A percentile compares a stretch with the other conserved stretches of the same genome.
Conservation (phyloP, 1,140 invertebrate species). For the Dinothrombium tinctorium region DNA sequence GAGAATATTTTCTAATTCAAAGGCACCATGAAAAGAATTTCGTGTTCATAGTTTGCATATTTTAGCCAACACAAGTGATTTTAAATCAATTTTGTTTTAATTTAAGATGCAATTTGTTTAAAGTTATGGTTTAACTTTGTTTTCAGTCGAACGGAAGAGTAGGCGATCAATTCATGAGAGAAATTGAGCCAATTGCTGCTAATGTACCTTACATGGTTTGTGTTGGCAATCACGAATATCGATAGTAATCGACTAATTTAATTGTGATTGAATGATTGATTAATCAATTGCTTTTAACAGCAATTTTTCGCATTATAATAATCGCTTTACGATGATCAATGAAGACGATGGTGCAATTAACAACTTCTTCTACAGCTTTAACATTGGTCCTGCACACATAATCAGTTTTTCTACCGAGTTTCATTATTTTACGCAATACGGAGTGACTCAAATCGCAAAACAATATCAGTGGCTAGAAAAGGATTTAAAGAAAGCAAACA, state of each 20-base stretch:
- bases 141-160: conserved; percentile 37
- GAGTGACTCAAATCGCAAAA: conserved; percentile 43
- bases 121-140: too few species aligned
- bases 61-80: too few species aligned
- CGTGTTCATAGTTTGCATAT: conserved; percentile 32
- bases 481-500: conserved; percentile 40
- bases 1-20: too few species aligned
- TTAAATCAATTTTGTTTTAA: too few species aligned
- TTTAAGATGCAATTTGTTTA: too few species aligned
- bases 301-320: conserved; percentile 63
- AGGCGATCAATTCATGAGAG: conserved; percentile 71
- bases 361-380: conserved; percentile 20
- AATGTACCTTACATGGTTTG: conserved; percentile 74
- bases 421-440: conserved; percentile 58
- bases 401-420: conserved; percentile 84
- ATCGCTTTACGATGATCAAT: conserved; percentile 34
- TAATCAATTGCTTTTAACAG: conserved; percentile 23
- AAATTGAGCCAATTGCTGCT: conserved; percentile 61
- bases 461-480: conserved; percentile 72
- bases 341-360: conserved; percentile 6
- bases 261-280: background rate
- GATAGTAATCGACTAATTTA: conserved; percentile 30
- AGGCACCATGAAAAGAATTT: too few species aligned
- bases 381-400: conserved; percentile 75
- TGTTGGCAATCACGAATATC: conserved; percentile 67